A percentile compares a stretch with the other conserved stretches of the same genome.
These are phyloP conservation scores for Trypoxylus dichotomus DNA, from an alignment of 1,140 invertebrate species.

Conservation along the genomic window DNA sequence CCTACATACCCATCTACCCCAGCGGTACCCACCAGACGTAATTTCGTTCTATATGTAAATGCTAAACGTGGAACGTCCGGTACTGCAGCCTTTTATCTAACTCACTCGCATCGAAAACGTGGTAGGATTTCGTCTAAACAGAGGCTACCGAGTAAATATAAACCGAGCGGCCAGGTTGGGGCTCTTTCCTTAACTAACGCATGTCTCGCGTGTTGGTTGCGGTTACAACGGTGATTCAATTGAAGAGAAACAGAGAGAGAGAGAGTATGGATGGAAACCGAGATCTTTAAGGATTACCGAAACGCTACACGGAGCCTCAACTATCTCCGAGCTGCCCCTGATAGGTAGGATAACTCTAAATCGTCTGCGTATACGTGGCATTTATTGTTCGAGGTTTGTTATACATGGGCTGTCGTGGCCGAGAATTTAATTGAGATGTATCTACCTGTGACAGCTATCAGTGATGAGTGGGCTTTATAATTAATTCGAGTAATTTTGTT, in stretches of 20 bases:
- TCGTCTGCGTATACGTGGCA: constrained; percentile 1
- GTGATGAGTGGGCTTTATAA: not conserved
- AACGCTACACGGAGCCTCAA: constrained; percentile 1
- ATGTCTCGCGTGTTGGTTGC: not conserved
- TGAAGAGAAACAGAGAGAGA: too few relatives aligned
- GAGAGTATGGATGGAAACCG: not conserved
- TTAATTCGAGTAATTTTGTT: not conserved
- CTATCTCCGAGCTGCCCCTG: not conserved
- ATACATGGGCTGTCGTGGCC: not conserved
- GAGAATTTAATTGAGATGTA: not conserved
- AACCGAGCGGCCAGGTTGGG: not conserved
- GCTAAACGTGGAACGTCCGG: not conserved
- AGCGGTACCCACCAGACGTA: not conserved
- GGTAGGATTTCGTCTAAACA: not conserved
- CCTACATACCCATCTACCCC: not conserved
- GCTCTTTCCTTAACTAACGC: not conserved
- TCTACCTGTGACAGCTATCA: not conserved
- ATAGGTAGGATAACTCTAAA: constrained; percentile 3
- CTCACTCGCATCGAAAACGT: constrained; percentile 1
- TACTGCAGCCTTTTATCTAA: not conserved
- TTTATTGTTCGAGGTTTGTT: not conserved
- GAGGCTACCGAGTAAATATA: not conserved
- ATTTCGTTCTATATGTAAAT: constrained; percentile 4
- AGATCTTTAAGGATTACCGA: not conserved
- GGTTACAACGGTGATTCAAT: not conserved